Conservation (phyloP, 2,113 vertebrate genomes). For the Carettochelys insculpta region DNA sequence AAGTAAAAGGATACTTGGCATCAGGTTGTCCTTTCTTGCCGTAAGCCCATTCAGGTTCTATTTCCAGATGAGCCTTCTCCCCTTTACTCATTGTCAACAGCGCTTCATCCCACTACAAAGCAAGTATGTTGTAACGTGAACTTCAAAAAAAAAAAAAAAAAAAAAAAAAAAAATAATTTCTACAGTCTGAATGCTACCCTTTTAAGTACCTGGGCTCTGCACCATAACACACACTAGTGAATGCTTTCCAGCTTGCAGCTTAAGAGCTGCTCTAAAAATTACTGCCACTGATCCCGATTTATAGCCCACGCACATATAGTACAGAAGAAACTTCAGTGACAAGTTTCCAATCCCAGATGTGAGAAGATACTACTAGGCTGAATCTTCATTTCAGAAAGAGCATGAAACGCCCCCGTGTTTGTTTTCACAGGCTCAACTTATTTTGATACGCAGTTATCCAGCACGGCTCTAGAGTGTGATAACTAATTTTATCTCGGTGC, state of each 20-base stretch:
- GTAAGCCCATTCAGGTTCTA: conserved; percentile 95
- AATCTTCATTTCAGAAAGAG: fast-evolving
- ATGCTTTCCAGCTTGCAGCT: fast-evolving
- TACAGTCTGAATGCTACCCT: not conserved
- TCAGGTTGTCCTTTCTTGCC: conserved; percentile 94
- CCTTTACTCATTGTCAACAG: conserved; percentile 96
- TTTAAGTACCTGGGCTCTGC: not conserved
- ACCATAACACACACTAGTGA: fast-evolving
- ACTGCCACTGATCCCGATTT: not conserved
- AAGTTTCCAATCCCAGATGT: fast-evolving
- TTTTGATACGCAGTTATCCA: not conserved
- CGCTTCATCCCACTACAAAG: conserved; percentile 92
- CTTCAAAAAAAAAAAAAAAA: not conserved
- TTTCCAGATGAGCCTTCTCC: conserved; percentile 93
- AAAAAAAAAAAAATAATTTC: too few relatives aligned
- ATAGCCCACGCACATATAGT: not conserved
- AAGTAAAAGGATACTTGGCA: conserved; percentile 92
- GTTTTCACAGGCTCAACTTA: fast-evolving
- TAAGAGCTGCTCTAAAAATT: not conserved
- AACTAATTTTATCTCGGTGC: fast-evolving
- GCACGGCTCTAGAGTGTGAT: not conserved
- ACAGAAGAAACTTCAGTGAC: not conserved
- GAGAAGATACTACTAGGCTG: fast-evolving
- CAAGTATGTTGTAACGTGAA: not conserved
- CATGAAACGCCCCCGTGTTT: fast-evolving